Evolutionary conservation across 2,888 invertebrate genomes (phyloP).

Genomic region (Capitulum mitella): DNA sequence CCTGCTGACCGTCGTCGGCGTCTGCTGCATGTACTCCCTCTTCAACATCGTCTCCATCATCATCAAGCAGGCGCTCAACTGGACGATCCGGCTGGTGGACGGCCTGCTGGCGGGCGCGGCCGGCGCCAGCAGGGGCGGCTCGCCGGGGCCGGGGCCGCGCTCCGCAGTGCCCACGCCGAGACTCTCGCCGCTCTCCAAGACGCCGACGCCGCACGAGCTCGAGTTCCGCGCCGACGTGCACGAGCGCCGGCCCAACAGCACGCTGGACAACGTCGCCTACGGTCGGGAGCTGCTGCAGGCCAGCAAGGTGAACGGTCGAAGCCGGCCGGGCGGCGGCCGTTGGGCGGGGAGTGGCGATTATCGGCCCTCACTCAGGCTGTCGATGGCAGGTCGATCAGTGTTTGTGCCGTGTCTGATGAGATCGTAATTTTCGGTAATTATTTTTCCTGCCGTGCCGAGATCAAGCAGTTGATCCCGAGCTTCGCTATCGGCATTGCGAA

Average conservation of each 20-base stretch:
- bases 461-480: too few species aligned
- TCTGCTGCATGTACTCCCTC: slow-evolving; percentile 57
- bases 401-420: too few species aligned
- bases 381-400: too few species aligned
- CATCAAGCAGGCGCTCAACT: slow-evolving; percentile 57
- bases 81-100: slow-evolving; percentile 44
- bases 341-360: too few species aligned
- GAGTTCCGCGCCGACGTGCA: not conserved
- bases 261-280: not conserved
- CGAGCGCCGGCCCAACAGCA: not conserved
- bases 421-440: too few species aligned
- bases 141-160: not conserved
- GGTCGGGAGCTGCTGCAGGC: not conserved
- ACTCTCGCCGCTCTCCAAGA: not conserved
- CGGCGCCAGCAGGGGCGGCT: not conserved
- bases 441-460: too few species aligned
- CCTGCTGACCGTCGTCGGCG: slow-evolving; percentile 53
- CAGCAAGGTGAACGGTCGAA: not conserved
- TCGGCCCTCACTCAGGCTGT: too few species aligned
- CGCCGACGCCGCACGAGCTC: not conserved
- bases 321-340: not conserved
- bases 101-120: not conserved
- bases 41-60: slow-evolving; percentile 60
- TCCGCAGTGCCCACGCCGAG: not conserved
- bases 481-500: too few species aligned